A percentile compares a stretch with the other conserved stretches of the same genome.
These are phyloP conservation scores for Recurvirostra avosetta DNA, from an alignment of 2,113 vertebrate genomes.

Conservation along the genomic window DNA sequence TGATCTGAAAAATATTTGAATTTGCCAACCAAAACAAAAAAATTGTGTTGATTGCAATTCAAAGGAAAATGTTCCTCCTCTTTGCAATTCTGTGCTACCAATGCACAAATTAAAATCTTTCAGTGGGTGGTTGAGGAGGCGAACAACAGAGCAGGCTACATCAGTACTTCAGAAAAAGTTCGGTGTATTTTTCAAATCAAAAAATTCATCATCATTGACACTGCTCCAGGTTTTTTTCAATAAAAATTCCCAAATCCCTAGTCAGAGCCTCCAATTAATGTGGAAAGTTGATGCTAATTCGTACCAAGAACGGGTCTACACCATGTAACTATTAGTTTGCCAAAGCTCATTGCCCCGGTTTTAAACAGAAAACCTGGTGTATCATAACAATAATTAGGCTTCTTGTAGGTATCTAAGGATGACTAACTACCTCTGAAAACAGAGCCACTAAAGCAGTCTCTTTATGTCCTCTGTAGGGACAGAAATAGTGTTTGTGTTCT, in stretches of 20 bases:
- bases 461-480: background rate
- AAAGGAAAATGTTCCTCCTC: background rate
- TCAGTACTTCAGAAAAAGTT: background rate
- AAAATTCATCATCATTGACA: background rate
- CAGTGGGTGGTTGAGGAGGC: accelerated
- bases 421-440: background rate
- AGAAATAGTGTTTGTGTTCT: background rate
- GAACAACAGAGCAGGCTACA: background rate
- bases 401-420: background rate
- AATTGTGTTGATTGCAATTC: background rate
- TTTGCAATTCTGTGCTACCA: background rate
- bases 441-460: background rate
- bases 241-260: background rate
- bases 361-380: background rate
- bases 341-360: background rate
- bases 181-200: background rate
- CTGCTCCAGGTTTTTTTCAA: background rate
- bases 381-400: background rate
- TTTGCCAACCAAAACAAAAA: background rate
- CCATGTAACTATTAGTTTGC: background rate
- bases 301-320: background rate
- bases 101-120: background rate
- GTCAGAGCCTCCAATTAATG: background rate
- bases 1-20: background rate
- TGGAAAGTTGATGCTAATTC: background rate